These are phyloP conservation scores for Hirtodrosophila cameraria DNA, from an alignment of 2,888 invertebrate species.

Conservation along the genomic window DNA sequence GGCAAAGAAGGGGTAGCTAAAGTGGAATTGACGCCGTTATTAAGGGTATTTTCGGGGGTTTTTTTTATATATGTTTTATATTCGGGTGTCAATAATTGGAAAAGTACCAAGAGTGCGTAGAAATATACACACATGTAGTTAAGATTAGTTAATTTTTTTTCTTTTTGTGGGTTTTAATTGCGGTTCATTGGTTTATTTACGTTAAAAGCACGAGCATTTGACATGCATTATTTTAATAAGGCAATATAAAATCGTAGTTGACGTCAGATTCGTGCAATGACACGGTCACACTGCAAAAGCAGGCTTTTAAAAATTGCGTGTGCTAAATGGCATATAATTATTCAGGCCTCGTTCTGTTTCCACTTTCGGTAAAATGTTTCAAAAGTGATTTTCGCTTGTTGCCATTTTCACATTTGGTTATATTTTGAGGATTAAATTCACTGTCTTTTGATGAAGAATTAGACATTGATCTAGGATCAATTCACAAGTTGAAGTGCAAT, in stretches of 20 bases:
- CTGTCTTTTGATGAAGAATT: no score
- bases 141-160: neutral
- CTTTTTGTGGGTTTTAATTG: neutral
- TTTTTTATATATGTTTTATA: no score
- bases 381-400: no score
- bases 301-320: constrained; percentile 6
- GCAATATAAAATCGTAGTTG: neutral
- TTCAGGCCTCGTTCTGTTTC: no score
- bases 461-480: no score
- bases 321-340: neutral
- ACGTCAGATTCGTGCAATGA: constrained; percentile 36
- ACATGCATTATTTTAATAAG: constrained; percentile 1
- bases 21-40: constrained; percentile 19
- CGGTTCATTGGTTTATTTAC: neutral
- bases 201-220: neutral
- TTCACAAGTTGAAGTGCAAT: no score
- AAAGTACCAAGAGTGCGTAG: constrained; percentile 10
- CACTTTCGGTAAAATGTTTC: no score
- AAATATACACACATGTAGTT: constrained; percentile 1
- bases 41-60: constrained; percentile 21
- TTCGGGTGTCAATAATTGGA: constrained; percentile 20
- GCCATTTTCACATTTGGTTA: neutral
- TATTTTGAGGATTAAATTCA: neutral
- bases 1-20: neutral
- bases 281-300: constrained; percentile 11